Percentiles rank a stretch among this genome's conserved stretches.
Evolutionary conservation across 1,140 invertebrate species (phyloP).

Genomic region (Neodiprion lecontei): DNA sequence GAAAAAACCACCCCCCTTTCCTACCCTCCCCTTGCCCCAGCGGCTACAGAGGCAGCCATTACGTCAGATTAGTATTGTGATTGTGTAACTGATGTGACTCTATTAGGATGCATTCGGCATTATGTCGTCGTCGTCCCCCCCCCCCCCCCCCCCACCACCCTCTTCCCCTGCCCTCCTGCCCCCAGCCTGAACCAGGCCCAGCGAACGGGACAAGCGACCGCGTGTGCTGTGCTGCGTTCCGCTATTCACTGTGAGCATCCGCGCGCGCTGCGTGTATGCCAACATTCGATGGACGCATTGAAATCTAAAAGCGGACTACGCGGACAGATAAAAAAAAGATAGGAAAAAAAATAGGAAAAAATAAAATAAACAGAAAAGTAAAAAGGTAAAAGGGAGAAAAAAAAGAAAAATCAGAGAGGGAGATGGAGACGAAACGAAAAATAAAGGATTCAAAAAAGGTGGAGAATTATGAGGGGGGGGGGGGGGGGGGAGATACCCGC

Average conservation of each 20-base stretch:
- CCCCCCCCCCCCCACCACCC: constrained; percentile 13
- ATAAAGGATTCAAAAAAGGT: background rate
- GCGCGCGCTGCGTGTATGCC: constrained; percentile 28
- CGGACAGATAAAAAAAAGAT: background rate
- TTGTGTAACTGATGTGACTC: constrained; percentile 61
- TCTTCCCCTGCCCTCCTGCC: constrained; percentile 14
- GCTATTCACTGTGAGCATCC: constrained; percentile 30
- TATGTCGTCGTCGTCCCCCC: constrained; percentile 32
- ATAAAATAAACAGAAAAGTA: no score
- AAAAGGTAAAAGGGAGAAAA: no score
- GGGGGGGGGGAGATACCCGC: no score
- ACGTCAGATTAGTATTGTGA: constrained; percentile 61
- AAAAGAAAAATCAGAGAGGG: constrained; percentile 12
- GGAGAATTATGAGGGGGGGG: background rate
- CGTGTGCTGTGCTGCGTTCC: background rate
- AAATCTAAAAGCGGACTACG: constrained; percentile 22
- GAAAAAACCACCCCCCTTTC: constrained; percentile 25
- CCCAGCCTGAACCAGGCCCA: no score
- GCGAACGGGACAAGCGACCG: background rate
- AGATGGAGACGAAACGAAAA: constrained; percentile 7
- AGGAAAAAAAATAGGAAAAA: background rate
- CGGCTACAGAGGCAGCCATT: constrained; percentile 37
- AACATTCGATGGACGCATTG: constrained; percentile 35
- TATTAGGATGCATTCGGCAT: constrained; percentile 51
- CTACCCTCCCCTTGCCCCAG: background rate